Base-by-base conservation (phyloP, 2,113 vertebrate genomes). In the Tragulus kanchil region DNA sequence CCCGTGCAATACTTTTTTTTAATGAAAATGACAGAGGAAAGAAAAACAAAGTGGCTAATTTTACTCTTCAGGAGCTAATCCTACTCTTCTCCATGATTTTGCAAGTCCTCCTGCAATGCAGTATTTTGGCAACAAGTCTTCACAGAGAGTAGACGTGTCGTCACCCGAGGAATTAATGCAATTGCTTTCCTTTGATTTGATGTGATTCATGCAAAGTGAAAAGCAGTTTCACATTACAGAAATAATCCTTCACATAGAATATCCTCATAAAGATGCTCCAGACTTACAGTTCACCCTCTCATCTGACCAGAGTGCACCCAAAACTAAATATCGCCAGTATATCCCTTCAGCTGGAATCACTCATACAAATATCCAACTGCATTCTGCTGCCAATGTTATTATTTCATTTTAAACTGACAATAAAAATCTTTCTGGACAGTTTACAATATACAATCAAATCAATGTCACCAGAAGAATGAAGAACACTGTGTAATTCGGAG, bases 341-440 rank as follows among this genome's bases (percentile, higher is more conserved):
- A 92, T 85, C n/a, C 48, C 62, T 56, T 92, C 48, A 54, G 8
- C 16, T 96, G 9, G 56, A 83, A 48, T 88, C 82, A 79, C 42
- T 78, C 65, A 73, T 10, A 75, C 36, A 86, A 95, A 78, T 90
- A 92, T 31, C 62, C 50, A 64, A 75, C 52, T 69, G 17, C 79
- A 77, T 91, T 65, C 56, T 36, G 21, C 90, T 90, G 48, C 42
- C 85, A 77, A 58, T 58, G 31, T 64, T 92, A 81, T 95, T 71
- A 95, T 90, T 96, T 88, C 69, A 96, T 93, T 93, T 87, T 95
- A 96, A 94, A 94, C 48, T 90, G 16, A 95, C 69, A 94, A 79
- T 96, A 96, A 95, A 97, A 95, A 45, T 83, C 59, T 81, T 95
- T 10, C n/a, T 93, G 45, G 50, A 58, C 28, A 84, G 42, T 90